Conservation (phyloP, 2,113 vertebrate genomes). For the Microtus pennsylvanicus region DNA sequence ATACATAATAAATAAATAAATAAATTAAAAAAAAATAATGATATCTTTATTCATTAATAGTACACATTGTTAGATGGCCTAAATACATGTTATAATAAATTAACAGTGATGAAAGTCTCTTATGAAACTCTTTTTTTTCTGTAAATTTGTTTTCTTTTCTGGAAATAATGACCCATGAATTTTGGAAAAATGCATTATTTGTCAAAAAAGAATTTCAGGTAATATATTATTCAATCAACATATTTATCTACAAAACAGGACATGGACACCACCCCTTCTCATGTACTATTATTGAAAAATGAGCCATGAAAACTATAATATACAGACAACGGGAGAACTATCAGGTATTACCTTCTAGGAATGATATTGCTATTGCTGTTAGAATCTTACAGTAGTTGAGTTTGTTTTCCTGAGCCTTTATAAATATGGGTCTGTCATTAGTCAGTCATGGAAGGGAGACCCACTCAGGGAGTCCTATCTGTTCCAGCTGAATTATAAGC, state of each 20-base stretch:
- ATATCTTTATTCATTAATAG: conserved; percentile 1
- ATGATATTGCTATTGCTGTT: background rate
- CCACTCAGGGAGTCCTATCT: background rate
- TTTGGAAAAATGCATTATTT: background rate
- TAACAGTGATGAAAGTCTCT: background rate
- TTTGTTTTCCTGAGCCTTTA: too few species aligned
- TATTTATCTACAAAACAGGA: background rate
- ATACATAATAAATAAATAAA: too few species aligned
- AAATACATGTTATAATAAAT: background rate
- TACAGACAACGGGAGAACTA: background rate
- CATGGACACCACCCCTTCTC: background rate
- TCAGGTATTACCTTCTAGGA: background rate
- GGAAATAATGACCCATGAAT: background rate
- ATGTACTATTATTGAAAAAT: too few species aligned
- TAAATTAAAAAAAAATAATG: too few species aligned
- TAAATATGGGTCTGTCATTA: background rate
- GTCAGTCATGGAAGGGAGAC: background rate
- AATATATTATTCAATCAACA: background rate
- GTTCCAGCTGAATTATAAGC: background rate
- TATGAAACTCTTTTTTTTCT: background rate
- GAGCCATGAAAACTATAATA: background rate
- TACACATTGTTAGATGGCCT: background rate
- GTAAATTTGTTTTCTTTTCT: background rate
- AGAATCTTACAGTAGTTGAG: too few species aligned
- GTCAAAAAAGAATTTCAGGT: background rate